Percentiles rank a stretch among this genome's conserved stretches.
phyloP scores from a whole-genome alignment of 2,797 vertebrate species.

The Cygnus olor region DNA sequence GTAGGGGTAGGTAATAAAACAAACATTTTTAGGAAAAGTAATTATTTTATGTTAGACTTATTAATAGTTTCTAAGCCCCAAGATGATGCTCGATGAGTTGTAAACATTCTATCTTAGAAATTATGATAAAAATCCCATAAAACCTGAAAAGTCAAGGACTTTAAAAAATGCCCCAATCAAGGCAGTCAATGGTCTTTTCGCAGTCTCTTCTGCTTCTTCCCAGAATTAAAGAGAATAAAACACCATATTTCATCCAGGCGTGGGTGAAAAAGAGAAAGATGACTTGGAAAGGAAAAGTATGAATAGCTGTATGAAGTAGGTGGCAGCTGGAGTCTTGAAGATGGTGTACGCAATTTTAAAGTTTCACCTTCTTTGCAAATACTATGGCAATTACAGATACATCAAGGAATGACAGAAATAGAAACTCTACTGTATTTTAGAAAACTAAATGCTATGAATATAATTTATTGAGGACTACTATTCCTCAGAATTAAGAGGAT shows the following conservation, averaged over 20 bases:
- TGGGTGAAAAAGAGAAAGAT: not conserved
- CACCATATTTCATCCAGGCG: not conserved
- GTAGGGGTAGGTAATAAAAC: constrained; percentile 24
- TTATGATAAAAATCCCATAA: not conserved
- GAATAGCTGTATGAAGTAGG: not conserved
- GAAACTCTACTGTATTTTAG: not conserved
- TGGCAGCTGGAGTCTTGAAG: not conserved
- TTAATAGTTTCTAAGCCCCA: not conserved
- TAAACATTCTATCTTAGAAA: not conserved
- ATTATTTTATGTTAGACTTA: constrained; percentile 46
- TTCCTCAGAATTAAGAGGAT: not conserved
- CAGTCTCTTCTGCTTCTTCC: not conserved
- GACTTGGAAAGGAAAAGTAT: not conserved
- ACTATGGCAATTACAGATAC: not conserved
- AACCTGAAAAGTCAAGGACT: not conserved
- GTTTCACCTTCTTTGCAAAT: not conserved
- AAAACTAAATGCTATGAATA: not conserved
- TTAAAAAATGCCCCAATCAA: not conserved
- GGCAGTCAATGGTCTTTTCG: not conserved
- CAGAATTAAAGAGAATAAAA: not conserved
- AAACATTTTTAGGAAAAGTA: constrained; percentile 48
- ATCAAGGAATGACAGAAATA: not conserved
- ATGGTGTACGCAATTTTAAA: not conserved
- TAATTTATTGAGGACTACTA: not conserved
- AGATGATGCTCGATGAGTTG: constrained; percentile 5